Base-by-base conservation (phyloP, 2,888 invertebrate genomes). In the Galeopsomyia nigrocyanea region DNA sequence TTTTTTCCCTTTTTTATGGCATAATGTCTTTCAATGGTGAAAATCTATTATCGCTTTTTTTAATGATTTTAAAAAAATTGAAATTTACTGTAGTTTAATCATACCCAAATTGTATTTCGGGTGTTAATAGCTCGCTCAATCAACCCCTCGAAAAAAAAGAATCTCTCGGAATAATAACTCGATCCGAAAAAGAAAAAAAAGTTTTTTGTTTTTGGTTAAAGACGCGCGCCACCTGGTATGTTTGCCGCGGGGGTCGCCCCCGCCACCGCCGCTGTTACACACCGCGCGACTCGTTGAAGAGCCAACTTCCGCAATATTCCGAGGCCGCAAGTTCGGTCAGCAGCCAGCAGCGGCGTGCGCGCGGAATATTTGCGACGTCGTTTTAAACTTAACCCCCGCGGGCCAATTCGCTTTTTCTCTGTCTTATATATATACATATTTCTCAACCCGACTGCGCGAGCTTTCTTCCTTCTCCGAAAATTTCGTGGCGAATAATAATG, bases 311-410 rank as follows among this genome's bases (percentile, higher is more conserved):
- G 76, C 73, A 78, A 78, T 78, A 77, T 77, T 75, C 73, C 75
- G 26, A 66, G 58, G 71, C 57, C 74, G 64, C 67, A 72, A 69
- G 63, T 56, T 39, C 64, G 69, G 74, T 3, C 74, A 47, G 57
- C 60, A 67, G 57, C 26, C 26, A 68, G 61, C 53, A 57, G 72
- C 58, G 71, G 63, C 64, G 66, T 68, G 65, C 10, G 39, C 70
- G 70, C 56, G 47, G 74, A 76, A 78, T 77, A 75, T 78, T 77
- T 77, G 78, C 71, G 74, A 78, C 75, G 74, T 77, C 77, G 73
- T 78, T 78, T 76, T 75, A 75, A 78, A 77, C 74, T 77, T 73
- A 73, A 60, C 70, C 21, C 55, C 26, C 13, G n/a, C 16, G 7
- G 39, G 55, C 39, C 39, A 39, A 39, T 39, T 7, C 39, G 39